Evolutionary conservation across 1,140 invertebrate genomes (phyloP), one percentile per base, ranked within the genome.

Genomic region (Nylanderia fulva): DNA sequence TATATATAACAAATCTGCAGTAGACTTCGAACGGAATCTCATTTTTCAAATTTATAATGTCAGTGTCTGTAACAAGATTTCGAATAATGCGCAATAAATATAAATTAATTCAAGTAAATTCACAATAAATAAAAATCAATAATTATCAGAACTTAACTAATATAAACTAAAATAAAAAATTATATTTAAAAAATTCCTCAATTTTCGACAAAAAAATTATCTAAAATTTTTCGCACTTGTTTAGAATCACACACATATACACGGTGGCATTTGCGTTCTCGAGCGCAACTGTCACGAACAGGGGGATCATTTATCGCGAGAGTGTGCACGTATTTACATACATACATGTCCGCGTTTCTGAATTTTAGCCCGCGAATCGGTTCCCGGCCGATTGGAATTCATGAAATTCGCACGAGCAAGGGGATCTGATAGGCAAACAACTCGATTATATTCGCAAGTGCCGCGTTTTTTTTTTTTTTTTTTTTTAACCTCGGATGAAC

Each of bases 301-400:
- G 72, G 21, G n/a, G 63, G 83, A 87, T 87, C 56, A 88, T 88
- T 88, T 84, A 60, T 39, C n/a, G 39, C 33, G 48, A 9, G 58
- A 58, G 42, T 68, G n/a, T n/a, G n/a, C n/a, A n/a, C n/a, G n/a
- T n/a, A n/a, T n/a, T n/a, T n/a, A n/a, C n/a, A n/a, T n/a, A n/a
- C n/a, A n/a, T n/a, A 33, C 3, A 42, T 61, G 63, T 58, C 45
- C n/a, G 63, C 33, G 63, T 60, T 60, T 87, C 63, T 72, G 66
- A 88, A 86, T 87, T 88, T 87, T 72, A 64, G 42, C 61, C 75
- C 74, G 24, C 39, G 45, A 86, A 86, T 86, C 54, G 69, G 58
- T 1, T n/a, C n/a, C 24, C 45, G 36, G 8, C 0, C 68, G 60
- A 88, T 88, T 71, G 85, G 86, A 64, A 88, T 71, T 84, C 86